Conservation (phyloP, 2,113 vertebrate species). For the Budorcas taxicolor region DNA sequence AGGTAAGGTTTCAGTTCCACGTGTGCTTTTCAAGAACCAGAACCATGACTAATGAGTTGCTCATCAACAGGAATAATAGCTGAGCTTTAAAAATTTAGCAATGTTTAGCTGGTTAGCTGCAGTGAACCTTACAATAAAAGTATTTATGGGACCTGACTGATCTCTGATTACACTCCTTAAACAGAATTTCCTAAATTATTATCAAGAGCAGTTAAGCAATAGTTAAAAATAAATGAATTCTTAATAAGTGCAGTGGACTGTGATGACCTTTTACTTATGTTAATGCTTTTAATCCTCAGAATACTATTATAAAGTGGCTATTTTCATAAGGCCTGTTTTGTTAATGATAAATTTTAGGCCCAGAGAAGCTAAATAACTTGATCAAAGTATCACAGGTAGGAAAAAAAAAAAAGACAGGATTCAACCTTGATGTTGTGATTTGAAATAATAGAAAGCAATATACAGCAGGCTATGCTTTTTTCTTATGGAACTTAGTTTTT, state of each 20-base stretch:
- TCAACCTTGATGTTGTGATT: neutral
- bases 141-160: neutral
- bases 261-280: neutral
- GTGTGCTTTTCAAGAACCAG: neutral
- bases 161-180: neutral
- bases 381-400: neutral
- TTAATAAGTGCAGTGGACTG: neutral
- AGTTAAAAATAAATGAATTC: neutral
- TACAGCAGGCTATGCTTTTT: neutral
- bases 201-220: neutral
- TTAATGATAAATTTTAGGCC: neutral
- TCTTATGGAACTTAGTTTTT: neutral
- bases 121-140: neutral
- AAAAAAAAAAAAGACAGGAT: neutral
- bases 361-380: neutral
- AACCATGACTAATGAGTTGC: neutral
- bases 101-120: neutral
- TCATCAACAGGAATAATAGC: neutral
- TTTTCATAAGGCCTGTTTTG: neutral
- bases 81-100: neutral
- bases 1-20: neutral
- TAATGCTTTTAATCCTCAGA: neutral
- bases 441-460: neutral
- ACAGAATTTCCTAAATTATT: constrained; percentile 1
- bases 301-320: neutral